phyloP scores from a whole-genome alignment of 2,888 invertebrate species.

The Caenorhabditis panamensis region DNA sequence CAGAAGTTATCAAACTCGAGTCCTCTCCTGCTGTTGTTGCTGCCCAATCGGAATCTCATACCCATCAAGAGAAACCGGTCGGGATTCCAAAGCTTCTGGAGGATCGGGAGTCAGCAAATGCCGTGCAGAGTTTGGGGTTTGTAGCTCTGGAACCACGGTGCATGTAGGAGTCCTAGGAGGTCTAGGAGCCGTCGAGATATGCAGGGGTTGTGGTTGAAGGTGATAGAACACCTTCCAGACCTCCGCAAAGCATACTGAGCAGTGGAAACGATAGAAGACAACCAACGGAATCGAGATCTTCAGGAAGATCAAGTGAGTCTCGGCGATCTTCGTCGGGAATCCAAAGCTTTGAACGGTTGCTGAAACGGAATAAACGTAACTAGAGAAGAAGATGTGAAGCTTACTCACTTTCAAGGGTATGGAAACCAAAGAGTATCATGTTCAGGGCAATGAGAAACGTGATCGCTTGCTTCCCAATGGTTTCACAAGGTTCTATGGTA shows the following conservation, averaged over 20 bases:
- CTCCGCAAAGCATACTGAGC: slow-evolving; percentile 43
- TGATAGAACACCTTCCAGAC: slow-evolving; percentile 46
- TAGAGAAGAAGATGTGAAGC: not conserved
- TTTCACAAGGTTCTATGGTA: slow-evolving; percentile 1
- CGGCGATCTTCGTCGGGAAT: slow-evolving; percentile 6
- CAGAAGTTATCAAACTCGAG: not conserved
- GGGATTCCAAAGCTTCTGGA: not conserved
- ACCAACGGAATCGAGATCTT: slow-evolving; percentile 35
- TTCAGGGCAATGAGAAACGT: slow-evolving; percentile 39
- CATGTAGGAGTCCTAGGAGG: too few species aligned
- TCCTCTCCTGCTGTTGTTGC: too few species aligned
- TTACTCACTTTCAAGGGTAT: slow-evolving; percentile 28
- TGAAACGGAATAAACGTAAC: too few species aligned
- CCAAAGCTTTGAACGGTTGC: slow-evolving; percentile 20
- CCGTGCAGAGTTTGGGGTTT: not conserved
- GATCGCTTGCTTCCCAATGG: slow-evolving; percentile 32
- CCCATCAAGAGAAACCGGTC: not conserved
- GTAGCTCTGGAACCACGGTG: too few species aligned
- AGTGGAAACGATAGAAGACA: slow-evolving; percentile 43
- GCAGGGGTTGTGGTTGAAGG: not conserved
- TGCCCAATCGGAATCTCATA: not conserved
- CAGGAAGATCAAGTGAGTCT: slow-evolving; percentile 8
- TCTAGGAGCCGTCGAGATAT: too few species aligned
- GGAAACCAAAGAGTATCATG: slow-evolving; percentile 35
- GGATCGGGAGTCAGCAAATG: not conserved